phyloP scores from a whole-genome alignment of 2,888 invertebrate genomes.

The Deilephila elpenor region DNA sequence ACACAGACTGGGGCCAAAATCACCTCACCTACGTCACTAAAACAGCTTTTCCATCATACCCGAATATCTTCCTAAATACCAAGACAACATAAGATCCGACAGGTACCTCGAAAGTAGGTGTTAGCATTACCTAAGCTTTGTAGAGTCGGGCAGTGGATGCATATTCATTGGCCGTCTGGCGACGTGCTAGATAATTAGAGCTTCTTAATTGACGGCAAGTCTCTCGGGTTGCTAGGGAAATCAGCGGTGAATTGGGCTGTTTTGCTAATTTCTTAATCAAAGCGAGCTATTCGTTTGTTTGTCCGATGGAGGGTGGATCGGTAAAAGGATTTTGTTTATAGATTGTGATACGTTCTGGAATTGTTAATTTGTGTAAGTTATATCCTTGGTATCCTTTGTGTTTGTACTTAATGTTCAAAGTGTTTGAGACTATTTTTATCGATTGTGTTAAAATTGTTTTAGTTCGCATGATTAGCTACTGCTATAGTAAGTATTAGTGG shows the following conservation, averaged over 20 bases:
- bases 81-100: neutral
- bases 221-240: conserved; percentile 34
- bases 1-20: too few relatives aligned
- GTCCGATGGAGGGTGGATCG: neutral
- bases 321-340: neutral
- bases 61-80: neutral
- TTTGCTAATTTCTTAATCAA: conserved; percentile 25
- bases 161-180: conserved; percentile 56
- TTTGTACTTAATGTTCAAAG: too few relatives aligned
- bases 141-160: conserved; percentile 46
- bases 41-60: too few relatives aligned
- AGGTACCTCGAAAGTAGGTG: neutral
- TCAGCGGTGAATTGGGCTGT: conserved; percentile 26
- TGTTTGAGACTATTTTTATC: too few relatives aligned
- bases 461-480: too few relatives aligned
- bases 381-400: too few relatives aligned
- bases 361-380: too few relatives aligned
- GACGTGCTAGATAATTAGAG: conserved; percentile 55
- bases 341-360: neutral
- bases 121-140: conserved; percentile 27
- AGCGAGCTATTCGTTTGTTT: conserved; percentile 13
- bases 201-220: conserved; percentile 55
- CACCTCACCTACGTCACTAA: too few relatives aligned
- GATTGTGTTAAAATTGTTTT: too few relatives aligned
- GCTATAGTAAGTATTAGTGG: too few relatives aligned